Evolutionary conservation across 2,113 vertebrate species (phyloP).

Genomic region (Oryzias woworae): DNA sequence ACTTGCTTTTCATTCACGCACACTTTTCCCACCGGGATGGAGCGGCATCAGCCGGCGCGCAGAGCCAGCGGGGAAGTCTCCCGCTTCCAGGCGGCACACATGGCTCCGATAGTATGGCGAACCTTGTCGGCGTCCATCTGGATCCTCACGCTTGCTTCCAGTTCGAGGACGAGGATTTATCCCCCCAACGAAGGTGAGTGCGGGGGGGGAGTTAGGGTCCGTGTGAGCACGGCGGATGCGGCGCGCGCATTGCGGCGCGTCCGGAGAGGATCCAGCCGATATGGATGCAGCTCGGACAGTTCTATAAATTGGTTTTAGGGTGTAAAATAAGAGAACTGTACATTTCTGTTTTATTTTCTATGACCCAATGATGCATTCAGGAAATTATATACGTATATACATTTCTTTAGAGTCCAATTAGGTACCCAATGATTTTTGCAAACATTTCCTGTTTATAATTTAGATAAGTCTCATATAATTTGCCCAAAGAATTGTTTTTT

Average conservation of each 20-base stretch:
- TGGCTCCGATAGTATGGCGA: conserved; percentile 79
- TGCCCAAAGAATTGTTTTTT: too few species aligned
- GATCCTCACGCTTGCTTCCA: conserved; percentile 78
- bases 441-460: too few species aligned
- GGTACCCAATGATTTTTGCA: too few species aligned
- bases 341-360: too few species aligned
- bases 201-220: conserved; percentile 4
- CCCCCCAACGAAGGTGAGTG: conserved; percentile 90
- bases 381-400: too few species aligned
- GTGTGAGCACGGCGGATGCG: background rate
- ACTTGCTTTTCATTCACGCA: conserved; percentile 64
- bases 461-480: too few species aligned
- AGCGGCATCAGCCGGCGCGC: conserved; percentile 74
- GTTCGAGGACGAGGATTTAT: conserved; percentile 86
- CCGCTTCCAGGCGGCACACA: conserved; percentile 66
- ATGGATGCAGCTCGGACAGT: background rate
- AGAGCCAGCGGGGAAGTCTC: conserved; percentile 65
- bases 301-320: too few species aligned
- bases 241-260: conserved; percentile 39
- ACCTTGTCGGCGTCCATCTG: conserved; percentile 74
- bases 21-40: conserved; percentile 91
- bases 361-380: too few species aligned
- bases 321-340: too few species aligned
- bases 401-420: too few species aligned
- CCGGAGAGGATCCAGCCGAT: background rate